A percentile compares a stretch with the other conserved stretches of the same genome.
Evolutionary conservation across 2,888 invertebrate genomes (phyloP).

Genomic region (Drosophila austrosaltans): DNA sequence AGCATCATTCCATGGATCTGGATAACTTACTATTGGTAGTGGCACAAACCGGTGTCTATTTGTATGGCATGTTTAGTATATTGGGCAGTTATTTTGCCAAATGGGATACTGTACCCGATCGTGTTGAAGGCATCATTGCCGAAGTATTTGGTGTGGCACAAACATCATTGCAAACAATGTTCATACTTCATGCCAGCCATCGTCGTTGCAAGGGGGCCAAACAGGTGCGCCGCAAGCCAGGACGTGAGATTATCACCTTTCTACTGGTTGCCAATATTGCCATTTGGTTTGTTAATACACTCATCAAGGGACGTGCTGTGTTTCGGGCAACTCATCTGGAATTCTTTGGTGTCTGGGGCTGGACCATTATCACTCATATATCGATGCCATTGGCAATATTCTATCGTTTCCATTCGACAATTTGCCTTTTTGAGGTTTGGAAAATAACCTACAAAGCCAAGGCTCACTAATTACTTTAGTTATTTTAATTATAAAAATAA

Average conservation of each 20-base stretch:
- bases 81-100: slow-evolving; percentile 85
- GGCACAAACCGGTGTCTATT: slow-evolving; percentile 94
- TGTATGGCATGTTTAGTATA: slow-evolving; percentile 94
- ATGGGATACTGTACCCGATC: slow-evolving; percentile 83
- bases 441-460: slow-evolving; percentile 93
- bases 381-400: slow-evolving; percentile 95
- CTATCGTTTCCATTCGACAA: slow-evolving; percentile 95
- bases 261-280: slow-evolving; percentile 92
- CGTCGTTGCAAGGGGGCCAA: slow-evolving; percentile 89
- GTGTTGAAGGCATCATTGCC: slow-evolving; percentile 87
- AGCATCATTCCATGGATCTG: slow-evolving; percentile 85
- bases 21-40: slow-evolving; percentile 93
- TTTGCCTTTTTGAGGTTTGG: slow-evolving; percentile 96
- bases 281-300: slow-evolving; percentile 93
- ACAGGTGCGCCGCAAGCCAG: slow-evolving; percentile 90
- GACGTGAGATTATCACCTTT: slow-evolving; percentile 93
- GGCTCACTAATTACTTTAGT: slow-evolving; percentile 53
- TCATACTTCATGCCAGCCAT: slow-evolving; percentile 90
- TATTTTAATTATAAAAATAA: not conserved
- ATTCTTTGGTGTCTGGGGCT: slow-evolving; percentile 94
- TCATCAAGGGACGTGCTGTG: slow-evolving; percentile 92
- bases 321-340: slow-evolving; percentile 91
- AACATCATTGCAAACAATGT: slow-evolving; percentile 91
- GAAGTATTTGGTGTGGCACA: slow-evolving; percentile 91
- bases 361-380: slow-evolving; percentile 95